Evolutionary conservation across 2,797 vertebrate genomes (phyloP).

Genomic region (Mus spretus): DNA sequence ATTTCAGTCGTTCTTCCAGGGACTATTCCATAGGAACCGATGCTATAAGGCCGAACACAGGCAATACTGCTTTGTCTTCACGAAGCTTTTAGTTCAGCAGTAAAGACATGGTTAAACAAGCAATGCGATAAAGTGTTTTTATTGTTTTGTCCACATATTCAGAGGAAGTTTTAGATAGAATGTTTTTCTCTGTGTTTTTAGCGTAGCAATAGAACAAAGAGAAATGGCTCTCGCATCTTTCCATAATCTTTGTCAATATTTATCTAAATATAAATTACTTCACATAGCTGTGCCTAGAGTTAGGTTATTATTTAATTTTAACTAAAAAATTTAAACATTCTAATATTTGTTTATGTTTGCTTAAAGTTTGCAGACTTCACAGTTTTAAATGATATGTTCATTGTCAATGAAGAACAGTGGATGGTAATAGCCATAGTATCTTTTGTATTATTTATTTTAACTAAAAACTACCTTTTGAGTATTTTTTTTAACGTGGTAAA

Average conservation of each 20-base stretch:
- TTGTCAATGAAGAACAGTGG: background rate
- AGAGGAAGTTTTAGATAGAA: constrained; percentile 64
- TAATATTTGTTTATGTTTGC: background rate
- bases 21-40: background rate
- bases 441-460: background rate
- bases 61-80: constrained; percentile 24
- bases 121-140: constrained; percentile 32
- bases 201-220: constrained; percentile 24
- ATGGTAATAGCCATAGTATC: background rate
- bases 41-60: background rate
- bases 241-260: constrained; percentile 62
- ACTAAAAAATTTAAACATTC: background rate
- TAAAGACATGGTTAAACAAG: constrained; percentile 27
- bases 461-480: background rate
- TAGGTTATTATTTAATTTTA: background rate
- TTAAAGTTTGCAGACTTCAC: background rate
- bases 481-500: background rate
- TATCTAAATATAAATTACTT: constrained; percentile 28
- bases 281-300: background rate
- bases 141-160: constrained; percentile 43
- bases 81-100: constrained; percentile 44
- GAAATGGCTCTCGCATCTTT: constrained; percentile 23
- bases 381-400: background rate
- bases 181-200: constrained; percentile 45
- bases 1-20: constrained; percentile 44